phyloP scores from a whole-genome alignment of 2,888 invertebrate species.

The Diarsia brunnea region DNA sequence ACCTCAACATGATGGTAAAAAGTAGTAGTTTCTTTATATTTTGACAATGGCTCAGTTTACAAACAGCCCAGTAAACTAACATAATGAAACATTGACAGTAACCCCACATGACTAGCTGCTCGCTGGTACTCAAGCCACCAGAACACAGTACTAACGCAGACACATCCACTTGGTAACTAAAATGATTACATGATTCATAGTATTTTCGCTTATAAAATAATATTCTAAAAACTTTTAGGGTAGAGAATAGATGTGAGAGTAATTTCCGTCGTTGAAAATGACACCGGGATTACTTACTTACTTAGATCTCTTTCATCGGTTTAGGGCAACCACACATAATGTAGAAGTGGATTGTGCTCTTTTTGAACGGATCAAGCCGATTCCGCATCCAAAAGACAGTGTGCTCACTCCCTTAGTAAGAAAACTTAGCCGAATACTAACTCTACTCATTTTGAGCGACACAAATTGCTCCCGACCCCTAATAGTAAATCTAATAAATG shows the following conservation, averaged over 20 bases:
- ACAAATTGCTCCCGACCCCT: neutral
- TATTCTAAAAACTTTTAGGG: conserved; percentile 1
- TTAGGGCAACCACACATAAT: neutral
- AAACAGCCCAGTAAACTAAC: conserved; percentile 15
- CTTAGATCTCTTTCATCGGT: neutral
- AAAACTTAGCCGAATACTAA: neutral
- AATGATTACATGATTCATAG: conserved; percentile 35
- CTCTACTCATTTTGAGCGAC: conserved; percentile 2
- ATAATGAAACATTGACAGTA: conserved; percentile 48
- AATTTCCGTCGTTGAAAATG: conserved; percentile 10
- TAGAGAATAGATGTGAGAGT: no score
- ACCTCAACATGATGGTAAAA: neutral
- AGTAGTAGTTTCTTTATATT: neutral
- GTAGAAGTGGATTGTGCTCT: neutral
- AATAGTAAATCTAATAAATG: conserved; percentile 17
- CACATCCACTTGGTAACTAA: conserved; percentile 53
- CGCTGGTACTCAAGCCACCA: conserved; percentile 54
- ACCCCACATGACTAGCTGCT: conserved; percentile 72
- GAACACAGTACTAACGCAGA: conserved; percentile 55
- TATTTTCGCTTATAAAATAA: conserved; percentile 36
- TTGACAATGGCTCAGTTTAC: neutral
- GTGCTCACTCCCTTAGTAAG: neutral
- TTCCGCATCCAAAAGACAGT: neutral
- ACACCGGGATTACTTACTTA: neutral
- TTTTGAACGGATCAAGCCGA: neutral